phyloP scores from a whole-genome alignment of 2,888 invertebrate species.

The Lacanobia wlatinum region DNA sequence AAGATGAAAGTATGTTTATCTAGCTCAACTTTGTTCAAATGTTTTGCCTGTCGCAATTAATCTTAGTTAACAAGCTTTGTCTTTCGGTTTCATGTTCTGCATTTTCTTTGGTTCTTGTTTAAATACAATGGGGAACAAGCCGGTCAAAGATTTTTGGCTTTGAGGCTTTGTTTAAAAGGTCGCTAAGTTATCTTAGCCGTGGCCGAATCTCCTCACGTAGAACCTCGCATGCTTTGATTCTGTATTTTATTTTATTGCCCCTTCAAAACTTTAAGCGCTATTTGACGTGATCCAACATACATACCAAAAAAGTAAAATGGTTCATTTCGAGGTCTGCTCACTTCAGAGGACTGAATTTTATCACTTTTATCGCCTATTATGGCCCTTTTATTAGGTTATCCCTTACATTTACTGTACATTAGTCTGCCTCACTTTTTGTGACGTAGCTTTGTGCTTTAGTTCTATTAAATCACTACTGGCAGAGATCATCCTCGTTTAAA shows the following conservation, averaged over 20 bases:
- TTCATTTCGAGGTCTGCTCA: constrained; percentile 13
- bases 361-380: constrained; percentile 29
- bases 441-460: constrained; percentile 30
- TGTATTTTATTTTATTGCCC: constrained; percentile 6
- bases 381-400: constrained; percentile 41
- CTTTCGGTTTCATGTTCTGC: constrained; percentile 24
- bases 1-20: constrained; percentile 56
- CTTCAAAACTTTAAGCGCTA: not conserved
- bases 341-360: constrained; percentile 27
- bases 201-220: constrained; percentile 8
- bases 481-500: constrained; percentile 12
- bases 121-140: not conserved
- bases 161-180: constrained; percentile 22
- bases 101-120: constrained; percentile 16
- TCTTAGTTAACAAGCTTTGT: constrained; percentile 34
- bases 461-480: constrained; percentile 35
- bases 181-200: not conserved
- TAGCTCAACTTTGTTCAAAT: constrained; percentile 52
- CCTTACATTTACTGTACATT: constrained; percentile 24
- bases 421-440: not conserved
- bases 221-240: not conserved
- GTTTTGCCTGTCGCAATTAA: constrained; percentile 35
- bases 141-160: constrained; percentile 1
- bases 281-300: constrained; percentile 12
- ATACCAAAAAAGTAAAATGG: constrained; percentile 23